Conservation (phyloP, 2,113 vertebrate genomes). For the Tragelaphus imberbis region DNA sequence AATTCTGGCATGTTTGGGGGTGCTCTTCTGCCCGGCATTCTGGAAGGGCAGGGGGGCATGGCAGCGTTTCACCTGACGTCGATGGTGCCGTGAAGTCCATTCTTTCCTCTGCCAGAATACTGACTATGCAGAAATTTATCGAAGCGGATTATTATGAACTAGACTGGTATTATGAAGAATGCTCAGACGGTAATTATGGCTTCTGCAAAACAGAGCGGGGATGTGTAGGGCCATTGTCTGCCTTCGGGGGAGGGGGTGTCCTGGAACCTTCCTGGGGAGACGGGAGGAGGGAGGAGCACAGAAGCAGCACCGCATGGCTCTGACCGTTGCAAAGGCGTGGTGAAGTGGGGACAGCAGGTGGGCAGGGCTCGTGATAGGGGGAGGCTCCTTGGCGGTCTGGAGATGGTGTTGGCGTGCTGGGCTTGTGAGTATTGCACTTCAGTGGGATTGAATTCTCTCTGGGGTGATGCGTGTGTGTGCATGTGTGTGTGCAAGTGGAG, state of each 20-base stretch:
- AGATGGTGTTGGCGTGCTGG: neutral
- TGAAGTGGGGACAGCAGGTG: slow-evolving; percentile 31
- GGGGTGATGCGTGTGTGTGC: neutral
- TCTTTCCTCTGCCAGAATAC: slow-evolving; percentile 73
- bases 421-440: neutral
- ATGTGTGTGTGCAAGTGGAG: neutral
- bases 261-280: neutral
- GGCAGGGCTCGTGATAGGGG: slow-evolving; percentile 36
- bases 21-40: slow-evolving; percentile 33
- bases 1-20: slow-evolving; percentile 8
- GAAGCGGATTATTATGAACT: slow-evolving; percentile 98
- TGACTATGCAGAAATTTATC: slow-evolving; percentile 98
- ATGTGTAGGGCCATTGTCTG: slow-evolving; percentile 44
- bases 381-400: slow-evolving; percentile 36
- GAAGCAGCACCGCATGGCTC: neutral
- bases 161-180: slow-evolving; percentile 99
- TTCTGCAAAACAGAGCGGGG: slow-evolving; percentile 7
- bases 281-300: slow-evolving; percentile 1
- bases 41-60: slow-evolving; percentile 77
- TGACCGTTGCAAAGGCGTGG: neutral
- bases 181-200: slow-evolving; percentile 91
- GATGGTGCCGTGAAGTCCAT: slow-evolving; percentile 69
- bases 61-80: slow-evolving; percentile 83
- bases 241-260: neutral
- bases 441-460: neutral